Base-by-base conservation (phyloP, 2,888 invertebrate genomes). In the Sthenelais limicola region DNA sequence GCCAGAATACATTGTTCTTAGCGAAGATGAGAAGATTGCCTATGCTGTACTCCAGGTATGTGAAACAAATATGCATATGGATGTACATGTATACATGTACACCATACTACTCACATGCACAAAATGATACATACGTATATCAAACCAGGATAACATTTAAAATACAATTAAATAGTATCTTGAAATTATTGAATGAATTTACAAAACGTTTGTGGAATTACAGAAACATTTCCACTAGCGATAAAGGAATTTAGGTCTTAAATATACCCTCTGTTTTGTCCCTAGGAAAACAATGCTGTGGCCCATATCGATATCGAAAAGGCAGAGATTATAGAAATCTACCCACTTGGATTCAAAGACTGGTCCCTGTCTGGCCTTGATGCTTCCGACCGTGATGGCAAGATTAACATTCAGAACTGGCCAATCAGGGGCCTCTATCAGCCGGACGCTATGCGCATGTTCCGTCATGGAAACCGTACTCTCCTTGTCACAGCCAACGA, bases 231-330 rank as follows among this genome's bases (percentile, higher is more conserved):
- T n/a, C n/a, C n/a, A n/a, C n/a, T n/a, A n/a, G n/a, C n/a, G n/a
- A n/a, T n/a, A 12, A 47, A n/a, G n/a, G n/a, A n/a, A n/a, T n/a
- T 12, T 43, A 15, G 47, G 12, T 43, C 12, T 15, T 43, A 15
- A 15, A 43, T 43, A 18, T 7, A 21, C 62, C n/a, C 21, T 21
- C 12, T 48, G 3, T 9, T 24, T 43, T 15, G 18, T 32, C 38
- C 69, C 21, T 69, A 84, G 83, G 82, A 82, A 49, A 83, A 83
- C 74, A 84, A 82, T 71, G 84, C 82, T 5, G 77, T 84, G 18
- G 84, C 83, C 0, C 80, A 77, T 3, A 76, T 84, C 3, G 80
- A 83, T 66, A 56, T 83, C 30, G 51, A 26, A 3, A 72, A 71
- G 0, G 77, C 78, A 32, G 75, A 74, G 4, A 79, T 84, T 28